A percentile compares a stretch with the other conserved stretches of the same genome.
phyloP scores from a whole-genome alignment of 2,113 vertebrate genomes.

The Talpa occidentalis region DNA sequence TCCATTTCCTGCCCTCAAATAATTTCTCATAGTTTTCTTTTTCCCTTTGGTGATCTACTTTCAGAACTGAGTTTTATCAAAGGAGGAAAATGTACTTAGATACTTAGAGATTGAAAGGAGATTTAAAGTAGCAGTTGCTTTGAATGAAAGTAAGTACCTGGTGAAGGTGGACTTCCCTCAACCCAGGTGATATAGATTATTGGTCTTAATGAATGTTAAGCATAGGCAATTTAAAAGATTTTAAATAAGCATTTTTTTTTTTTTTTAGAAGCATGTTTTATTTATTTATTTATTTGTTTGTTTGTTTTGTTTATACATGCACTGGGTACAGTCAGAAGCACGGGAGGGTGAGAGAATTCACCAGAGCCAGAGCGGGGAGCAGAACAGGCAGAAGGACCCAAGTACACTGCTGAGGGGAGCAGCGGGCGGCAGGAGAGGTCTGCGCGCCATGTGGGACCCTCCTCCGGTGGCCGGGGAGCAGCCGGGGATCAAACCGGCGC shows the following conservation, averaged over 20 bases:
- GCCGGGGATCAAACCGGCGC: too few relatives aligned
- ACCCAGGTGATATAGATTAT: conserved; percentile 67
- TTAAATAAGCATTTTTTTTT: conserved; percentile 68
- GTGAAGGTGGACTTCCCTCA: conserved; percentile 8
- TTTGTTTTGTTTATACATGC: too few relatives aligned
- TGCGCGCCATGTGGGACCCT: too few relatives aligned
- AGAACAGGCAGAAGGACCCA: too few relatives aligned
- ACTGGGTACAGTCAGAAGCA: too few relatives aligned
- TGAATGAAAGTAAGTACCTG: conserved; percentile 51
- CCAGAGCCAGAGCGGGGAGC: too few relatives aligned
- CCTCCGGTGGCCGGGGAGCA: too few relatives aligned
- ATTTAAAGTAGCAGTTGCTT: conserved; percentile 57
- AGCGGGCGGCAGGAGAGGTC: too few relatives aligned
- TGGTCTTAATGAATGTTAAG: conserved; percentile 70
- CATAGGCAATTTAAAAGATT: conserved; percentile 53
- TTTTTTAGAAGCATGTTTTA: too few relatives aligned
- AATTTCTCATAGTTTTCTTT: conserved; percentile 70
- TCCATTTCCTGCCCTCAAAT: conserved; percentile 68
- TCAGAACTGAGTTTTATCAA: conserved; percentile 69
- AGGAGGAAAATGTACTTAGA: conserved; percentile 67
- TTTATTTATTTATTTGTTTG: too few relatives aligned
- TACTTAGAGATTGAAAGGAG: conserved; percentile 68
- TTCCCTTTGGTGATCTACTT: conserved; percentile 69
- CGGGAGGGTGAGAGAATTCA: too few relatives aligned
- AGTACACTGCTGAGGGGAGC: too few relatives aligned